Evolutionary conservation across 2,113 vertebrate genomes (phyloP), one percentile per base, ranked within the genome.

Genomic region (Ellobius talpinus): DNA sequence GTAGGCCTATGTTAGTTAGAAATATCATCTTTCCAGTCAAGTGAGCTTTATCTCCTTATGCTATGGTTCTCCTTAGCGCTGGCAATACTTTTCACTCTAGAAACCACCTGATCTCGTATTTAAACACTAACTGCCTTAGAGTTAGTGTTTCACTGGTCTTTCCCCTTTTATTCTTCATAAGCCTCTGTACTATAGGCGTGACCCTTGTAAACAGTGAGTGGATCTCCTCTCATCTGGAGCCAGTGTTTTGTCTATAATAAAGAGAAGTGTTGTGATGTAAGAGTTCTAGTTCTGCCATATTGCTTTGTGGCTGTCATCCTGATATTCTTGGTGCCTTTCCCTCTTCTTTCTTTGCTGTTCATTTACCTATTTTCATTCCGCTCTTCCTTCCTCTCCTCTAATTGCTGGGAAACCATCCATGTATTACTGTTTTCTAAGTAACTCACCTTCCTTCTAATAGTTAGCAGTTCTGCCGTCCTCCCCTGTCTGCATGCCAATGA

Each of bases 321-420:
- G 36, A 74, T 87, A 39, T 33, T 87, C 36, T 73, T 50, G 86
- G 33, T 86, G 26, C 13, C 52, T 79, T 85, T 58, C 4, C 4
- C 1, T 36, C 9, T 24, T 76, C 55, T 10, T 65, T 26, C 85
- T 26, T 66, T 91, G 31, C 9, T 87, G 9, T 68, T 87, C n/a
- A 33, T 50, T 66, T 36, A 16, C 36, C 70, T 19, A 5, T 33
- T 89, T 95, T 84, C 52, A 55, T 90, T 87, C 11, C 63, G 7
- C 92, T 85, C 89, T 77, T 78, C 39, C 68, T 86, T 84, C 50
- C 76, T 91, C 70, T 89, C 47, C 17, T 79, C 81, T 82, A 74
- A 19, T 76, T 84, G 19, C 50, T 36, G 36, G 4, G 52, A 91
- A 52, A 65, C 76, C 79, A 24, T 33, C 47, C 3, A 73, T 5